phyloP scores from a whole-genome alignment of 2,113 vertebrate species.

The Burhinus oedicnemus region DNA sequence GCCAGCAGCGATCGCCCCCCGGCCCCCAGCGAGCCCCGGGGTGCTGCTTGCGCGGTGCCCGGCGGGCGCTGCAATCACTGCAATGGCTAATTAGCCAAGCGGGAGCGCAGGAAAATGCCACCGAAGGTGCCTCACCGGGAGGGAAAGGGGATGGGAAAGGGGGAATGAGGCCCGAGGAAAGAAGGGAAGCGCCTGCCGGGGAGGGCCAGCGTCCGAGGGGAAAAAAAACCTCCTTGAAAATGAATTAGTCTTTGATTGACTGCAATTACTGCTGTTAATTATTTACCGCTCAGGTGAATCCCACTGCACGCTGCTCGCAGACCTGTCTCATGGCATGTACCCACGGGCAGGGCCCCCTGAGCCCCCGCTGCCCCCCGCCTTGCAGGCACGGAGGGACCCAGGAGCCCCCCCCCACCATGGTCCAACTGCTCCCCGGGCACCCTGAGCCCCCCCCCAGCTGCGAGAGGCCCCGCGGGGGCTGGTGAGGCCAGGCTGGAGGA shows the following conservation, averaged over 20 bases:
- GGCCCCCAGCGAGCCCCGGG: too few relatives aligned
- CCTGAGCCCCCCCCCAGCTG: accelerated
- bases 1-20: not conserved
- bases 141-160: not conserved
- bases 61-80: not conserved
- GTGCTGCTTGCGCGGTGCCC: not conserved
- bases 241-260: not conserved
- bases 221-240: not conserved
- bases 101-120: not conserved
- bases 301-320: not conserved
- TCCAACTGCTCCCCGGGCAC: not conserved
- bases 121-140: too few relatives aligned
- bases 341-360: too few relatives aligned
- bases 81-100: not conserved
- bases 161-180: too few relatives aligned
- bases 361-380: not conserved
- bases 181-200: not conserved
- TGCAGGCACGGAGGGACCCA: not conserved
- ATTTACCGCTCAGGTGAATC: not conserved
- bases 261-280: not conserved
- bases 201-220: too few relatives aligned
- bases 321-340: not conserved
- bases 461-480: accelerated
- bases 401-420: not conserved
- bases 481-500: not conserved